Conservation (phyloP, 1,140 invertebrate species). For the Rhizoglyphus robini region DNA sequence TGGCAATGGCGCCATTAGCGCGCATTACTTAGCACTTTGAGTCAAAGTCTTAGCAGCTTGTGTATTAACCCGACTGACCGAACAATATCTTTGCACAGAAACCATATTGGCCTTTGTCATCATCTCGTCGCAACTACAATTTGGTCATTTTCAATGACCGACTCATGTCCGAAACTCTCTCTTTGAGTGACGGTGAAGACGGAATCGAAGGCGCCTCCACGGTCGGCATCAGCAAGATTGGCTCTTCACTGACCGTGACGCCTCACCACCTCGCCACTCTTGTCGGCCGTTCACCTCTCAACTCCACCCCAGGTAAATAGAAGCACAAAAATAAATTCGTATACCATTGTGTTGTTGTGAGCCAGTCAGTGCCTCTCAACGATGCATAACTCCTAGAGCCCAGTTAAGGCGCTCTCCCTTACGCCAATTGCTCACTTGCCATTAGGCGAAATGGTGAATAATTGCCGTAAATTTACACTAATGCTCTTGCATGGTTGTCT, state of each 20-base stretch:
- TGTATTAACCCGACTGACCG: no score
- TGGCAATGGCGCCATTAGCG: no score
- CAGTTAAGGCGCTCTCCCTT: background rate
- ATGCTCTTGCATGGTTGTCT: background rate
- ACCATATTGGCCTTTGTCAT: constrained; percentile 3
- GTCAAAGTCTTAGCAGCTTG: no score
- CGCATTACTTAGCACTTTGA: no score
- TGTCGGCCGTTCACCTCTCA: constrained; percentile 14
- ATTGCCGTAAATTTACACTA: background rate
- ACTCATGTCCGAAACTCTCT: constrained; percentile 21
- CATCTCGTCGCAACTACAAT: constrained; percentile 1
- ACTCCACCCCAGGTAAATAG: constrained; percentile 1
- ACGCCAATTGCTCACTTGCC: background rate
- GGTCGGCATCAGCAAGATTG: background rate
- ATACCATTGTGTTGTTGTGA: background rate
- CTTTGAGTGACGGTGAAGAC: constrained; percentile 2
- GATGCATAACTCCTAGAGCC: background rate
- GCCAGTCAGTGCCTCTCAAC: no score
- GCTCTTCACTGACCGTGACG: constrained; percentile 10
- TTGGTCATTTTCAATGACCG: constrained; percentile 22
- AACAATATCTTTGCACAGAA: background rate
- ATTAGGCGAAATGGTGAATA: background rate
- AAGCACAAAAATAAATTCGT: background rate
- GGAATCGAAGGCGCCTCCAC: background rate
- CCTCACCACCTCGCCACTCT: background rate